Conservation (phyloP, 2,113 vertebrate genomes). For the Albula glossodonta region DNA sequence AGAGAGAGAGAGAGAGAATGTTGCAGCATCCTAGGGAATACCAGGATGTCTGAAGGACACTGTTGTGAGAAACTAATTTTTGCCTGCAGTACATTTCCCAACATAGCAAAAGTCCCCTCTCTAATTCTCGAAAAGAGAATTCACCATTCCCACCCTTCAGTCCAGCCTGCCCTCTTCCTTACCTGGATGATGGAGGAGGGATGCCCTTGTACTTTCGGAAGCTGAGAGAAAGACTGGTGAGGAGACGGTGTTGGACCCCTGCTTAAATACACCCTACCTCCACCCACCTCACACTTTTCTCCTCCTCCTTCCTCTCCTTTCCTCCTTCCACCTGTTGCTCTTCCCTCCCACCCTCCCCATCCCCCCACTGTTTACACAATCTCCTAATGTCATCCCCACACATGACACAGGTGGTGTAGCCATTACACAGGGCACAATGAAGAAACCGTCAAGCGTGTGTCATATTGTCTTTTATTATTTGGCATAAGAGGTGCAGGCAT, state of each 20-base stretch:
- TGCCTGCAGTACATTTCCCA: neutral
- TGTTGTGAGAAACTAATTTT: neutral
- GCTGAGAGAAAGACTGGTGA: conserved; percentile 42
- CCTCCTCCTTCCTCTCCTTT: conserved; percentile 26
- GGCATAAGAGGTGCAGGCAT: neutral
- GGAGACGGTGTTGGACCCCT: conserved; percentile 35
- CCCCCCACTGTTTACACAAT: conserved; percentile 2
- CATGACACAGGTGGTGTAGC: neutral
- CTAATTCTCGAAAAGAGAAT: neutral
- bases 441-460: neutral
- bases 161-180: conserved; percentile 7
- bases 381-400: conserved; percentile 9
- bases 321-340: conserved; percentile 34
- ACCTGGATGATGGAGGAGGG: conserved; percentile 38
- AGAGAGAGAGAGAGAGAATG: neutral
- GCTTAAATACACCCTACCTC: conserved; percentile 66
- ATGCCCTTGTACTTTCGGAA: conserved; percentile 14
- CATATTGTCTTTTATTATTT: conserved; percentile 12
- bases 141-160: neutral
- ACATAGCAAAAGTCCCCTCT: neutral
- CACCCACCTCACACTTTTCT: conserved; percentile 24
- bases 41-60: neutral
- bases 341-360: conserved; percentile 14
- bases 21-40: neutral
- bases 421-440: neutral